These are phyloP conservation scores for Phortica magna DNA, from an alignment of 2,888 invertebrate species.

Conservation along the genomic window DNA sequence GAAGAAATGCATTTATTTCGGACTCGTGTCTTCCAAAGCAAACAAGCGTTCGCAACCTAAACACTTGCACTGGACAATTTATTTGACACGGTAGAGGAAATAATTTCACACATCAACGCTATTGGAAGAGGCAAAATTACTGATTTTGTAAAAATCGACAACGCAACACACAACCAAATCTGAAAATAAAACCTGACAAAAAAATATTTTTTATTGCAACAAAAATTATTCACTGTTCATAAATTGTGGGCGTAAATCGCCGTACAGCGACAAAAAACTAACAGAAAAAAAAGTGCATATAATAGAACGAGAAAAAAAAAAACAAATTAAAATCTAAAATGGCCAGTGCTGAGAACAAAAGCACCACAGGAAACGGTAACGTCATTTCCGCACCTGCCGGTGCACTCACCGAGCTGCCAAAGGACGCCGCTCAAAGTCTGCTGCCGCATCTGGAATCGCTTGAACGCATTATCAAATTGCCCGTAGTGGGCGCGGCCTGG, in stretches of 20 bases:
- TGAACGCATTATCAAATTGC: slow-evolving; percentile 80
- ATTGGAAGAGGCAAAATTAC: no score
- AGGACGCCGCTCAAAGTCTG: slow-evolving; percentile 67
- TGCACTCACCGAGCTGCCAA: slow-evolving; percentile 46
- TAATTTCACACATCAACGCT: no score
- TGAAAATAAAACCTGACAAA: no score
- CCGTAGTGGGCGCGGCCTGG: slow-evolving; percentile 81
- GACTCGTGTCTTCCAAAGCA: no score
- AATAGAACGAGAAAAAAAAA: slow-evolving; percentile 45
- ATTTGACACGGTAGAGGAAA: no score
- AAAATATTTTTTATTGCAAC: no score
- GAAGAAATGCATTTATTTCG: no score
- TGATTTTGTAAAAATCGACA: no score
- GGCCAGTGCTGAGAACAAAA: slow-evolving; percentile 67
- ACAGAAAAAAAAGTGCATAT: slow-evolving; percentile 50
- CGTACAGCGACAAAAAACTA: slow-evolving; percentile 53
- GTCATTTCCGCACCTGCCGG: slow-evolving; percentile 47
- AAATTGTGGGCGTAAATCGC: not conserved
- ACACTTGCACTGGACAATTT: no score
- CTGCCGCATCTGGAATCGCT: slow-evolving; percentile 80
- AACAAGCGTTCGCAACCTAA: no score
- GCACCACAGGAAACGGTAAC: slow-evolving; percentile 58
- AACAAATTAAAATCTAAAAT: slow-evolving; percentile 55
- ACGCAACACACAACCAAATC: no score
- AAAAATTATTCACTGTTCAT: not conserved